Percentiles rank a stretch among this genome's conserved stretches.
phyloP scores from a whole-genome alignment of 2,113 vertebrate genomes.

The Caranx melampygus region DNA sequence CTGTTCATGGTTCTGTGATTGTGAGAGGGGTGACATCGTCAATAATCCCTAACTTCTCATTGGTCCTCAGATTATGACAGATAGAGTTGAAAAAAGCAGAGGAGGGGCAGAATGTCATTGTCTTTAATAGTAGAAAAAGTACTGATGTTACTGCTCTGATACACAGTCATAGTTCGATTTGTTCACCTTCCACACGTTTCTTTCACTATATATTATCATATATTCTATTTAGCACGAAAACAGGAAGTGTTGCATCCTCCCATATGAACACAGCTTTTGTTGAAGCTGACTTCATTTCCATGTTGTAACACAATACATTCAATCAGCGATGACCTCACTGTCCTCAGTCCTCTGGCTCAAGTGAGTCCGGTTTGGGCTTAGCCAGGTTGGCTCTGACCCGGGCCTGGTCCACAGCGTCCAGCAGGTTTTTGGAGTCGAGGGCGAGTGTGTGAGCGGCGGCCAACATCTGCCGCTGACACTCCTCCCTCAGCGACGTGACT shows the following conservation, averaged over 20 bases:
- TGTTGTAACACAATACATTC: neutral
- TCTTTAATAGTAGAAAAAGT: slow-evolving; percentile 15
- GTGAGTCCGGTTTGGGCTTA: slow-evolving; percentile 74
- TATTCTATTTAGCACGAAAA: neutral
- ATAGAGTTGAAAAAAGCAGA: neutral
- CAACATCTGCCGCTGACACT: slow-evolving; percentile 95
- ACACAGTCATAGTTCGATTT: neutral
- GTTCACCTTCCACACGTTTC: neutral
- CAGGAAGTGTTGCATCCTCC: neutral
- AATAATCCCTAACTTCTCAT: too few species aligned
- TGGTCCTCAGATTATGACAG: neutral
- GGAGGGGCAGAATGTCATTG: neutral
- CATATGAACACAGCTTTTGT: neutral
- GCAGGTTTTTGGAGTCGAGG: slow-evolving; percentile 95
- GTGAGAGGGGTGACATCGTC: too few species aligned
- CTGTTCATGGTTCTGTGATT: too few species aligned
- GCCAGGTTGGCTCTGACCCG: slow-evolving; percentile 87
- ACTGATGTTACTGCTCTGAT: neutral
- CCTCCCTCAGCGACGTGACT: slow-evolving; percentile 89
- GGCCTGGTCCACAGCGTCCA: slow-evolving; percentile 95
- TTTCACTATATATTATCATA: slow-evolving; percentile 1
- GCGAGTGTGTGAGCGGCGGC: slow-evolving; percentile 92
- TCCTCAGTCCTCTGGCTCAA: slow-evolving; percentile 76
- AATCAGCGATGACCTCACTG: neutral
- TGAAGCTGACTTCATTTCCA: neutral